phyloP scores from a whole-genome alignment of 2,888 invertebrate genomes.

The Agapetus fuscipes region DNA sequence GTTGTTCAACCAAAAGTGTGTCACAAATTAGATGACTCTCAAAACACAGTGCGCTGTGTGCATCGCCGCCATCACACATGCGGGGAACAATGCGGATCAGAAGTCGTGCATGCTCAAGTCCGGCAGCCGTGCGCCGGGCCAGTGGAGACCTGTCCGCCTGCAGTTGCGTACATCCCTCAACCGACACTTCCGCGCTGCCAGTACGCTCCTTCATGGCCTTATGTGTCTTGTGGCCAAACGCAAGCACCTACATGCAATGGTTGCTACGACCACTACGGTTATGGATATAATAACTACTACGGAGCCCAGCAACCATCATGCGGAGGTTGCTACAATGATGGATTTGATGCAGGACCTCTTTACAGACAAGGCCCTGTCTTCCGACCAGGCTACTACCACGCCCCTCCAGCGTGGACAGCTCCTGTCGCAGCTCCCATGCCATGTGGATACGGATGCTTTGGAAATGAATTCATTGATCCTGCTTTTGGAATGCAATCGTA shows the following conservation, averaged over 20 bases:
- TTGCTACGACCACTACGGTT: constrained; percentile 29
- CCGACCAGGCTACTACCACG: constrained; percentile 18
- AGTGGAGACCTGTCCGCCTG: constrained; percentile 24
- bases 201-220: constrained; percentile 31
- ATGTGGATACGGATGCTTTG: constrained; percentile 13
- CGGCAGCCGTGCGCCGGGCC: constrained; percentile 16
- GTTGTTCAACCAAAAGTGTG: constrained; percentile 33
- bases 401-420: constrained; percentile 8
- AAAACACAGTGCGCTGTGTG: constrained; percentile 27
- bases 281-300: constrained; percentile 14
- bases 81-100: constrained; percentile 28
- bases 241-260: constrained; percentile 26
- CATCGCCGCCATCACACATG: constrained; percentile 28
- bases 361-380: constrained; percentile 29
- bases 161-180: constrained; percentile 25
- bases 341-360: constrained; percentile 25
- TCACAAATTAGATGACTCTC: constrained; percentile 10
- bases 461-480: constrained; percentile 18
- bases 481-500: constrained; percentile 14
- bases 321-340: constrained; percentile 29
- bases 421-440: background rate
- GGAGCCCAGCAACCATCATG: constrained; percentile 8
- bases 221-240: constrained; percentile 23
- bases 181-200: constrained; percentile 31
- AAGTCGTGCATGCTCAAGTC: constrained; percentile 29